These are phyloP conservation scores for Paradisaea rubra DNA, from an alignment of 2,113 vertebrate genomes.

Conservation along the genomic window DNA sequence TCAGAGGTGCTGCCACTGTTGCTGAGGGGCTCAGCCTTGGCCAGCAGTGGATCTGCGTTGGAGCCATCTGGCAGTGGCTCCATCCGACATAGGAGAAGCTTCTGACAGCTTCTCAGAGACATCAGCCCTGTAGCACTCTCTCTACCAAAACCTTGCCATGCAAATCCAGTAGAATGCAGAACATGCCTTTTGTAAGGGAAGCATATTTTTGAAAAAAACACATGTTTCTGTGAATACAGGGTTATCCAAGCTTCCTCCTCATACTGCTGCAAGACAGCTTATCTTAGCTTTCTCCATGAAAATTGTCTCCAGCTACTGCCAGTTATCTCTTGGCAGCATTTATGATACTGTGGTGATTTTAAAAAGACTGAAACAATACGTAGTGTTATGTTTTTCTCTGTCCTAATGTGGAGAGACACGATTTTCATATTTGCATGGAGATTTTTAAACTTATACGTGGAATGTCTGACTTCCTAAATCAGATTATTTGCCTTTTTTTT, in stretches of 20 bases:
- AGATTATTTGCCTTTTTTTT: background rate
- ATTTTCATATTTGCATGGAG: background rate
- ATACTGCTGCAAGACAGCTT: background rate
- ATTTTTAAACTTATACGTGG: background rate
- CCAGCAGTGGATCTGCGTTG: background rate
- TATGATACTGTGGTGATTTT: background rate
- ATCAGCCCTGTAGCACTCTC: background rate
- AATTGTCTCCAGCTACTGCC: background rate
- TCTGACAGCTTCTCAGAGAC: background rate
- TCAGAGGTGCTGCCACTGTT: background rate
- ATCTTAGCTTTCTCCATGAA: background rate
- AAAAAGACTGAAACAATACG: background rate
- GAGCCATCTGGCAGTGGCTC: background rate
- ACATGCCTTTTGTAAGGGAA: background rate
- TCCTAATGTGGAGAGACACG: background rate
- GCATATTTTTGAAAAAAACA: background rate
- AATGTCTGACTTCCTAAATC: background rate
- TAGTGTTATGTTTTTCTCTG: background rate
- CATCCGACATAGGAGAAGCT: fast-evolving
- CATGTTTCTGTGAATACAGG: background rate
- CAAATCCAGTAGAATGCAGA: background rate
- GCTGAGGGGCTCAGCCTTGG: background rate
- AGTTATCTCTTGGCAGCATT: background rate
- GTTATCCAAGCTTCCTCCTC: background rate
- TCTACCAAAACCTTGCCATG: background rate